Base-by-base conservation (phyloP, 2,888 invertebrate genomes). In the Yponomeuta plumbellus region DNA sequence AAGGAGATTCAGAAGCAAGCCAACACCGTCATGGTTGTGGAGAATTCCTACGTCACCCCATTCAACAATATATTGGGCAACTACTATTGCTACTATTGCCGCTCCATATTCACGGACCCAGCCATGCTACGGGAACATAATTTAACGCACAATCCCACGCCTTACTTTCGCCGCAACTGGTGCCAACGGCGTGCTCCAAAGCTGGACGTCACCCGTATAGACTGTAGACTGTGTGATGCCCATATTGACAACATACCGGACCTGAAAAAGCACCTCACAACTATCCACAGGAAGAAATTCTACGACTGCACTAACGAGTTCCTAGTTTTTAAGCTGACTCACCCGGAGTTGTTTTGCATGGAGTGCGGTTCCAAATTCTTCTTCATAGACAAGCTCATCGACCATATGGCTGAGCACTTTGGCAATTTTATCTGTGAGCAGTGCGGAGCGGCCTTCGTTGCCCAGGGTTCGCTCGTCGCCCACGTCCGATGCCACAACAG, bases 361-460 rank as follows among this genome's bases (percentile, higher is more conserved):
- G 89, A 88, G 73, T 92, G 90, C 34, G 73, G 73, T 0, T 74
- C 70, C 71, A 80, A 71, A 0, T 92, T 81, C 72, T 87, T 79
- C 0, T 89, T 86, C 68, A 85, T 88, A 58, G 86, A 88, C 68
- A 78, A 80, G 6, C 69, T 89, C 22, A 85, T 85, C 40, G 85
- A 88, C 69, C 86, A 88, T 61, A 88, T 86, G 88, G 80, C 84
- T 0, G 85, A 84, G 1, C 89, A 88, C 68, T 88, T 90, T 10
- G 86, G 87, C 0, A 86, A 85, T 0, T 84, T 74, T 1, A 84
- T 85, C 0, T 91, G 91, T 58, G 88, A 89, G 21, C 75, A 86
- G 0, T 90, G 89, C 61, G 86, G 90, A 0, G 89, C 90, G 0
- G 85, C 88, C 11, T 93, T 92, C 63, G 72, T 91, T 0, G 91